These are phyloP conservation scores for Ormia ochracea DNA, from an alignment of 2,888 invertebrate genomes.

Conservation along the genomic window DNA sequence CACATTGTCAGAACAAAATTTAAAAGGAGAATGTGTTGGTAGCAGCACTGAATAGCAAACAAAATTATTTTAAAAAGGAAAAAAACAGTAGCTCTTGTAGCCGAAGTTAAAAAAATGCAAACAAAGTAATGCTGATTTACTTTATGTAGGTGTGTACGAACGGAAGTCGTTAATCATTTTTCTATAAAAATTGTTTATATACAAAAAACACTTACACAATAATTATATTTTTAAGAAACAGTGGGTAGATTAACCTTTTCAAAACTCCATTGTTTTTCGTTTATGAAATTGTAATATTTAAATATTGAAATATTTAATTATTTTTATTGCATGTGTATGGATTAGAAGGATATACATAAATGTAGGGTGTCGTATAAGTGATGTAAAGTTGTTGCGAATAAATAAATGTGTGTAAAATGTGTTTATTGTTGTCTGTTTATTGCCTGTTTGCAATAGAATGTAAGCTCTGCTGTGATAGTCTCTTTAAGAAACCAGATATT, in stretches of 20 bases:
- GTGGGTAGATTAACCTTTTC: background rate
- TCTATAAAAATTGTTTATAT: slow-evolving; percentile 16
- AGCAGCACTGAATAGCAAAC: background rate
- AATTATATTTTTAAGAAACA: background rate
- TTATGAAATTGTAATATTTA: too few species aligned
- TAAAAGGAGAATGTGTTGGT: slow-evolving; percentile 26
- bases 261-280: too few species aligned
- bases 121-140: slow-evolving; percentile 37
- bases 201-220: background rate
- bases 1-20: slow-evolving; percentile 2
- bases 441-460: too few species aligned
- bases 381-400: too few species aligned
- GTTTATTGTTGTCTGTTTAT: too few species aligned
- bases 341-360: too few species aligned
- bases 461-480: too few species aligned
- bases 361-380: too few species aligned
- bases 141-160: slow-evolving; percentile 40
- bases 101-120: background rate
- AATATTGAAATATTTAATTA: too few species aligned
- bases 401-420: too few species aligned
- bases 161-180: slow-evolving; percentile 60
- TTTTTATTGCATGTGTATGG: too few species aligned
- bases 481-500: too few species aligned
- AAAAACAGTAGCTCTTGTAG: background rate
- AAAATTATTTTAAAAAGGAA: background rate